Conservation (phyloP, 2,113 vertebrate species). For the Polyodon spathula region DNA sequence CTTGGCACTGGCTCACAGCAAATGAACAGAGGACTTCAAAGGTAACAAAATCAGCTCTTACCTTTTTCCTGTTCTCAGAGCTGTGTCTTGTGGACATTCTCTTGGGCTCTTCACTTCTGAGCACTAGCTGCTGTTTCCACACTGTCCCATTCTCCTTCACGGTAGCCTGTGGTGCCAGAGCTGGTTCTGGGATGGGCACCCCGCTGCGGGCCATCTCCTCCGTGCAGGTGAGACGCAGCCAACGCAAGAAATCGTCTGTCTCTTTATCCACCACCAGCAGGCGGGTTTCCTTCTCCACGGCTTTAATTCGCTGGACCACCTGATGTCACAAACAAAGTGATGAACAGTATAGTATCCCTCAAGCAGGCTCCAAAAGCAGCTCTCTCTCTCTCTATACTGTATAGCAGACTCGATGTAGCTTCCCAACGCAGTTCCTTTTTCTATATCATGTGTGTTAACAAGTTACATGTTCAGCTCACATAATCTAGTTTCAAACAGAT, state of each 20-base stretch:
- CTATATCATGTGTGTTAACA: too few species aligned
- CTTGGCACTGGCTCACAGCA: too few species aligned
- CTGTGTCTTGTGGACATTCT: slow-evolving; percentile 59
- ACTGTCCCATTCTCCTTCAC: slow-evolving; percentile 55
- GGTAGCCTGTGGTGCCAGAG: accelerated
- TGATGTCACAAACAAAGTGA: too few species aligned
- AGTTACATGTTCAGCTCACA: too few species aligned
- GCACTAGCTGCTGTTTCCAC: slow-evolving; percentile 56
- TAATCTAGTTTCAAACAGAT: too few species aligned
- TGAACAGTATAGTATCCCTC: too few species aligned
- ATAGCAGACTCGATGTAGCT: too few species aligned
- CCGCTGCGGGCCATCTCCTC: slow-evolving; percentile 72
- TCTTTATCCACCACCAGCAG: slow-evolving; percentile 84
- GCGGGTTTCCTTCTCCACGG: slow-evolving; percentile 65
- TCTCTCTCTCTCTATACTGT: background rate
- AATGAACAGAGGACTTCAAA: too few species aligned
- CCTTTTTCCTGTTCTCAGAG: slow-evolving; percentile 68
- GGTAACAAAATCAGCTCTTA: too few species aligned
- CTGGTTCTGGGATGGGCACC: slow-evolving; percentile 27
- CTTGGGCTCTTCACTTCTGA: slow-evolving; percentile 43
- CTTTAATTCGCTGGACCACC: slow-evolving; percentile 86
- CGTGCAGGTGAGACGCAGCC: slow-evolving; percentile 61
- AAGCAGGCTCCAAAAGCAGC: too few species aligned
- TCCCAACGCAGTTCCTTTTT: too few species aligned
- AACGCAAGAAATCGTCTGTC: slow-evolving; percentile 71